Evolutionary conservation across 2,888 invertebrate genomes (phyloP).

Genomic region (Erynnis tages): DNA sequence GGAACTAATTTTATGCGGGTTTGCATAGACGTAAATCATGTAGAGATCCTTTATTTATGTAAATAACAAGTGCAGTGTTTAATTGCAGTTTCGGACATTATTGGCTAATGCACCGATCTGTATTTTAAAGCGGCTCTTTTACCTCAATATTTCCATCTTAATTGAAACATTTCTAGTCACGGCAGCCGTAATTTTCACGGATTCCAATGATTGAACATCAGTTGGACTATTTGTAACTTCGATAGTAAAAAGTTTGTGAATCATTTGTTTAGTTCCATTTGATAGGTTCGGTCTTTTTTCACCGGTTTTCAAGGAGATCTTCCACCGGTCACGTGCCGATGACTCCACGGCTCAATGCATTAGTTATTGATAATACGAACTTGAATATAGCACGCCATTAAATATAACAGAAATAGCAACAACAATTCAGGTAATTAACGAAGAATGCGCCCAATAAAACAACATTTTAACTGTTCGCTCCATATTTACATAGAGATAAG

Average conservation of each 20-base stretch:
- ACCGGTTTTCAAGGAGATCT: constrained; percentile 49
- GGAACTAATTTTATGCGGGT: constrained; percentile 39
- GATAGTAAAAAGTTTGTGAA: constrained; percentile 7
- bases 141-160: background rate
- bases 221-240: background rate
- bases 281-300: constrained; percentile 38
- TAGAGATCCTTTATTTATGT: constrained; percentile 8
- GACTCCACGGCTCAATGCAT: constrained; percentile 41
- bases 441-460: constrained; percentile 17
- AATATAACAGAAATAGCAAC: constrained; percentile 24
- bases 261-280: constrained; percentile 24
- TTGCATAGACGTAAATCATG: constrained; percentile 4
- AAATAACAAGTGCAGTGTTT: background rate
- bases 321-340: constrained; percentile 55
- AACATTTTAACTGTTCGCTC: constrained; percentile 14
- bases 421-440: constrained; percentile 18
- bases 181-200: background rate
- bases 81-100: background rate
- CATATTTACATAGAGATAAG: constrained; percentile 24
- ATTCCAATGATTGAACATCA: background rate
- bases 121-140: too few relatives aligned
- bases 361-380: constrained; percentile 36
- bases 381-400: constrained; percentile 36
- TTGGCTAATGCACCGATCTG: too few relatives aligned
- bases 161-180: background rate